Conservation (phyloP, 2,797 vertebrate species). For the Orientallactaga sibirica region DNA sequence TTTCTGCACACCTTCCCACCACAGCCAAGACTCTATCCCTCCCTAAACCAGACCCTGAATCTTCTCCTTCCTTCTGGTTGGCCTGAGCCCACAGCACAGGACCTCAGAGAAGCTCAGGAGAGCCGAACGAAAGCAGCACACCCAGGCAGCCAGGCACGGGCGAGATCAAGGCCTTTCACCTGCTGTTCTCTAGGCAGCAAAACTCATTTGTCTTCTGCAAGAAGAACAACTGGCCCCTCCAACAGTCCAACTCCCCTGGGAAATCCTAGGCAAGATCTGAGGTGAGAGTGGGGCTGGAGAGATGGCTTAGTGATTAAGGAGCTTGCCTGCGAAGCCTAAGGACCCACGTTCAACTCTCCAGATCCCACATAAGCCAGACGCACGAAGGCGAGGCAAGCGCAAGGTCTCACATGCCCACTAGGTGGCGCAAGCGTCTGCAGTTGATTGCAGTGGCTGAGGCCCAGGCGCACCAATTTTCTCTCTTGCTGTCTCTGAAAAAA, state of each 20-base stretch:
- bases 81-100: neutral
- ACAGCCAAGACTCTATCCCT: neutral
- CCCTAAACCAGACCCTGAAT: neutral
- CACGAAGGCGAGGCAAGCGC: too few species aligned
- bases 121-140: too few species aligned
- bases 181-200: conserved; percentile 35
- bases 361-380: too few species aligned
- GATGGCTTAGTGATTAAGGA: too few species aligned
- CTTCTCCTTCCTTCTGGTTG: neutral
- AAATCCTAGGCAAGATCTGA: conserved; percentile 22
- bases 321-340: too few species aligned
- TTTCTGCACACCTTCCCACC: neutral
- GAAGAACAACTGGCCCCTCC: conserved; percentile 6
- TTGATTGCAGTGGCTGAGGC: too few species aligned
- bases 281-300: neutral
- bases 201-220: conserved; percentile 58
- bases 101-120: neutral
- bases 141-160: neutral
- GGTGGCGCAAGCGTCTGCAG: too few species aligned
- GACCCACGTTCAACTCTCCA: too few species aligned
- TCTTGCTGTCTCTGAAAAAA: too few species aligned
- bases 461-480: too few species aligned
- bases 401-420: too few species aligned
- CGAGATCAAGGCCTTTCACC: neutral
- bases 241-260: conserved; percentile 30